Evolutionary conservation across 2,797 vertebrate species (phyloP).

Genomic region (Pangasius larnaudii): DNA sequence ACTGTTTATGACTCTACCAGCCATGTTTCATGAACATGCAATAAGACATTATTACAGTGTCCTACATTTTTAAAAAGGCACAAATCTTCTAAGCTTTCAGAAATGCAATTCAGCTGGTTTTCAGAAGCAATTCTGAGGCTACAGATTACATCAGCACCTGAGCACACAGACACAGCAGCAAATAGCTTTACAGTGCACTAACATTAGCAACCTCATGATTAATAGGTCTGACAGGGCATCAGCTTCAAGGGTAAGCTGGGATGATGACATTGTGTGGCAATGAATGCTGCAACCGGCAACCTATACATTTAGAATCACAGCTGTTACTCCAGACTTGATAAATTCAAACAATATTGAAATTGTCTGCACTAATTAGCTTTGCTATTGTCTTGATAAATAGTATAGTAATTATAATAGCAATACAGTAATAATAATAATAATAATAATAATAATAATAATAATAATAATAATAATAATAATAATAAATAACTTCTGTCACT

Average conservation of each 20-base stretch:
- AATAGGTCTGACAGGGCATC: conserved; percentile 24
- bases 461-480: background rate
- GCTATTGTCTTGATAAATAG: background rate
- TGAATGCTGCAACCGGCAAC: background rate
- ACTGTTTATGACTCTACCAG: background rate
- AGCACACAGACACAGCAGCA: background rate
- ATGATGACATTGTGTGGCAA: background rate
- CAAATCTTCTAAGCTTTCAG: background rate
- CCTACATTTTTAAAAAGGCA: background rate
- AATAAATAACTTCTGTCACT: background rate
- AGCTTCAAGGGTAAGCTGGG: background rate
- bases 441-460: background rate
- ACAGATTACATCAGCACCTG: background rate
- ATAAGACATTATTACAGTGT: background rate
- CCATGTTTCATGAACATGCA: background rate
- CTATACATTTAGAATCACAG: background rate
- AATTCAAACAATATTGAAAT: background rate
- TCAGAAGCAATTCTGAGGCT: background rate
- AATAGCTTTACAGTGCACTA: conserved; percentile 11
- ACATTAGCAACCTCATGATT: conserved; percentile 21
- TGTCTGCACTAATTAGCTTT: background rate
- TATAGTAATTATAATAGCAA: background rate
- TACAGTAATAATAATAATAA: background rate
- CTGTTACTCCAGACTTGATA: background rate
- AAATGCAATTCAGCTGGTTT: background rate